phyloP scores from a whole-genome alignment of 1,140 invertebrate genomes.

The Anthonomus grandis region DNA sequence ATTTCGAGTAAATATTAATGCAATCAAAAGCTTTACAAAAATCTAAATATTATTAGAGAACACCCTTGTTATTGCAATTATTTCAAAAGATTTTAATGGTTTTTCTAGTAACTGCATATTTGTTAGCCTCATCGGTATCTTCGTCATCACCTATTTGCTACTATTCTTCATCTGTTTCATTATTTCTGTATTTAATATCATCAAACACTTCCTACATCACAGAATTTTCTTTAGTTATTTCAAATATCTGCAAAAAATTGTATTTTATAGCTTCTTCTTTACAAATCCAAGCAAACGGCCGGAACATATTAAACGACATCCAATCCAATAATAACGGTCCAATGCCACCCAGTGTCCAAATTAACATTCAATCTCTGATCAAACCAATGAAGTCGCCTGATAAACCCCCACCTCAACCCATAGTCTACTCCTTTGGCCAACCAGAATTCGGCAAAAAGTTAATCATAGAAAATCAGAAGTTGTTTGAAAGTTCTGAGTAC shows the following conservation, averaged over 20 bases:
- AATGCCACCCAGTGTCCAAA: constrained; percentile 38
- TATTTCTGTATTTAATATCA: too few species aligned
- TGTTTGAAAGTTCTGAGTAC: constrained; percentile 34
- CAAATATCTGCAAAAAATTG: neutral
- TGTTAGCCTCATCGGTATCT: too few species aligned
- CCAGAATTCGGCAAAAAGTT: constrained; percentile 43
- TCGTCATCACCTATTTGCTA: too few species aligned
- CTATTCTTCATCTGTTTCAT: too few species aligned
- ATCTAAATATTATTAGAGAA: too few species aligned
- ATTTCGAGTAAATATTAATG: too few species aligned
- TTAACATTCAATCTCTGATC: constrained; percentile 43
- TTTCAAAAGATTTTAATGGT: too few species aligned
- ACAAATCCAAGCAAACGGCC: constrained; percentile 22
- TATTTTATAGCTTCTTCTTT: neutral
- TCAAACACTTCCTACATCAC: too few species aligned
- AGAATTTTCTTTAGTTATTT: neutral
- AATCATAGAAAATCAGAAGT: too few species aligned
- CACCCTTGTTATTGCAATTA: too few species aligned
- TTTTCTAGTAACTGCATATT: too few species aligned
- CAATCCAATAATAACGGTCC: neutral
- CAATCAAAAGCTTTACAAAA: too few species aligned
- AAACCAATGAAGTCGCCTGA: constrained; percentile 39
- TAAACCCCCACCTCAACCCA: constrained; percentile 38
- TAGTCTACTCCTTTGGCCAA: constrained; percentile 47
- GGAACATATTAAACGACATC: constrained; percentile 15